A percentile compares a stretch with the other conserved stretches of the same genome.
Evolutionary conservation across 2,888 invertebrate species (phyloP).

Genomic region (Dicyrtomina minuta): DNA sequence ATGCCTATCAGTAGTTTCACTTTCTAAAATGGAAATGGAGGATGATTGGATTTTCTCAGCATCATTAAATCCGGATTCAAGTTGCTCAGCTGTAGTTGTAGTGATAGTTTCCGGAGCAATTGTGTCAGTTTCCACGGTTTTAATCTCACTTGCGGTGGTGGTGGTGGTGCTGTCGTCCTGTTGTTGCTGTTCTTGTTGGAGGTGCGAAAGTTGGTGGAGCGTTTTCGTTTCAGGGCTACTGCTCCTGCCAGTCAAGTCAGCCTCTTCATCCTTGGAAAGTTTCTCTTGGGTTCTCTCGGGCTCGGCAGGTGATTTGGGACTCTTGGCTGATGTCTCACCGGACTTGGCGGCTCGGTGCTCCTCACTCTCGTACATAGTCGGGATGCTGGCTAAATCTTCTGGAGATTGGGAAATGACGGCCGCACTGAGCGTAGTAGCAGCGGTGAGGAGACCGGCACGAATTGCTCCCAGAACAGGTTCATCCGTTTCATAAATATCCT

Average conservation of each 20-base stretch:
- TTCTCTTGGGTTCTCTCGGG: background rate
- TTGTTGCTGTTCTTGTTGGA: background rate
- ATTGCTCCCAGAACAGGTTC: slow-evolving; percentile 39
- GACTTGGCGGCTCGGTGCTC: background rate
- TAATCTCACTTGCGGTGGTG: background rate
- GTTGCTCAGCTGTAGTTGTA: background rate
- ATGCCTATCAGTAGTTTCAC: too few relatives aligned
- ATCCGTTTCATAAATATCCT: slow-evolving; percentile 34
- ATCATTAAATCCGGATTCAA: background rate
- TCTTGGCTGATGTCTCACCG: background rate
- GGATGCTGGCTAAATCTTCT: slow-evolving; percentile 43
- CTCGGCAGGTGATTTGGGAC: background rate
- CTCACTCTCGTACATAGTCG: slow-evolving; percentile 3
- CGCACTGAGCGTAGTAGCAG: slow-evolving; percentile 48
- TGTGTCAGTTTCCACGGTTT: background rate
- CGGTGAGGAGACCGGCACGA: slow-evolving; percentile 46
- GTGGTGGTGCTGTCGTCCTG: background rate
- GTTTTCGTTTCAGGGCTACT: background rate
- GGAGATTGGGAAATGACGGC: slow-evolving; percentile 48
- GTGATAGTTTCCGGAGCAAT: background rate
- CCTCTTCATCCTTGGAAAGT: background rate
- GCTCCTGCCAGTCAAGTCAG: too few relatives aligned
- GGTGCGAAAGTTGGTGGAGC: background rate
- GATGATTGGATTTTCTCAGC: background rate
- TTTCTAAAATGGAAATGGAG: too few relatives aligned